Evolutionary conservation across 2,888 invertebrate species (phyloP), one percentile per base, ranked within the genome.

Genomic region (Morpho deidamia): DNA sequence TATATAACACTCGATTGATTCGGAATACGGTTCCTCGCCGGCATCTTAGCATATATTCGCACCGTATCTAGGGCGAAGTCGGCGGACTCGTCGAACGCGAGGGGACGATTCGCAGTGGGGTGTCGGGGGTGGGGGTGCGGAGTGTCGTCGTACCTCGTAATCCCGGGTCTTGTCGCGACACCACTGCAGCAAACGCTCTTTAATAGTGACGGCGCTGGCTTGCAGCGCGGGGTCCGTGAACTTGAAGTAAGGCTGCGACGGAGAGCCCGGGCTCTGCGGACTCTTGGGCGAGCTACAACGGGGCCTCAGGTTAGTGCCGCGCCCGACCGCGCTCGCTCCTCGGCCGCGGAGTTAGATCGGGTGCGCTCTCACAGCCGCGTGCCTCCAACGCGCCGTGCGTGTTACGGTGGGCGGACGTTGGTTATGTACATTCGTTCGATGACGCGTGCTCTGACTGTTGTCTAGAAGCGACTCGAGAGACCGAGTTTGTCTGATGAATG

Each of bases 101-200:
- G 37, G 37, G n/a, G 11, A 35, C 34, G 44, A 35, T 35, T 45
- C 44, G 44, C 44, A 45, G 35, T 11, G 44, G 44, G 34, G 44
- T 35, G 44, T 35, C 44, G 7, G 11, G 35, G 44, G 43, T 11
- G 33, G 11, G 42, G 42, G 44, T 9, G 34, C 48, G 53, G 53
- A 14, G 34, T 38, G 46, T 38, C n/a, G 33, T 11, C 11, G 85
- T 95, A 98, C 98, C 95, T 97, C 95, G 91, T 99, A 99, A 92
- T 96, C 97, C 92, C 95, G 94, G 76, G 98, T 98, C 94, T 98
- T 97, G 92, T 95, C 95, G 91, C 96, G 96, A 92, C 97, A 97
- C 99, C 99, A 99, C 90, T 95, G 94, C 91, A 99, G 94, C 85
- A 99, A 93, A 90, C 97, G 94, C 85, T 98, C 97, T 94, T 98